Percentiles rank a stretch among this genome's conserved stretches.
phyloP scores from a whole-genome alignment of 2,888 invertebrate species.

The Latrodectus elegans region DNA sequence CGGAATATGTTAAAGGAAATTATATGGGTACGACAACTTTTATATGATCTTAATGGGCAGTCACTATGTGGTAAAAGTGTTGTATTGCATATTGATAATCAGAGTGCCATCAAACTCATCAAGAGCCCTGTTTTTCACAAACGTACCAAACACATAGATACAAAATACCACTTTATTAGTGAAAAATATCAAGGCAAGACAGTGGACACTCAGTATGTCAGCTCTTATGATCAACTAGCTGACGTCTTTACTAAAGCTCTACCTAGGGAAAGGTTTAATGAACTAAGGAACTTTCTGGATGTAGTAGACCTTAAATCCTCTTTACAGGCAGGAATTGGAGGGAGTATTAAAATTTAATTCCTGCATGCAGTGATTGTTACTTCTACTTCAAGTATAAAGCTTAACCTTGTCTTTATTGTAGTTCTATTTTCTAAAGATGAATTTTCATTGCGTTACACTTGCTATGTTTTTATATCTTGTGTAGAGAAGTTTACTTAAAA shows the following conservation, averaged over 20 bases:
- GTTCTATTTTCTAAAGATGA: too few relatives aligned
- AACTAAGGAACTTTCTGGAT: neutral
- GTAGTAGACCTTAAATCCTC: neutral
- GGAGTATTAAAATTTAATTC: neutral
- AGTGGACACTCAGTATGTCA: neutral
- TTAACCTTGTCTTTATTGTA: too few relatives aligned
- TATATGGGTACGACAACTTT: slow-evolving; percentile 25
- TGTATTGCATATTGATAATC: slow-evolving; percentile 67
- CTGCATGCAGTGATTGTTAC: neutral
- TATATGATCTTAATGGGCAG: slow-evolving; percentile 17
- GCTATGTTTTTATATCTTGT: too few relatives aligned
- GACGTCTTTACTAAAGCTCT: neutral
- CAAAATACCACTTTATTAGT: slow-evolving; percentile 66
- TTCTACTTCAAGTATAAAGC: too few relatives aligned
- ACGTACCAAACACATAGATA: slow-evolving; percentile 71
- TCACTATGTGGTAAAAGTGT: neutral
- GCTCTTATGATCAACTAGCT: neutral
- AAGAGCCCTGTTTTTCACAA: slow-evolving; percentile 70
- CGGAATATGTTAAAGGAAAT: slow-evolving; percentile 50
- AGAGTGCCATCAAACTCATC: slow-evolving; percentile 68
- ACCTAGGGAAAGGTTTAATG: neutral
- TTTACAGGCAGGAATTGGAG: neutral
- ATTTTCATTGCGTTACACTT: too few relatives aligned
- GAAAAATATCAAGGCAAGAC: slow-evolving; percentile 22
- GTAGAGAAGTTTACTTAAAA: too few relatives aligned